Conservation (phyloP, 2,113 vertebrate species). For the Elephas maximus region DNA sequence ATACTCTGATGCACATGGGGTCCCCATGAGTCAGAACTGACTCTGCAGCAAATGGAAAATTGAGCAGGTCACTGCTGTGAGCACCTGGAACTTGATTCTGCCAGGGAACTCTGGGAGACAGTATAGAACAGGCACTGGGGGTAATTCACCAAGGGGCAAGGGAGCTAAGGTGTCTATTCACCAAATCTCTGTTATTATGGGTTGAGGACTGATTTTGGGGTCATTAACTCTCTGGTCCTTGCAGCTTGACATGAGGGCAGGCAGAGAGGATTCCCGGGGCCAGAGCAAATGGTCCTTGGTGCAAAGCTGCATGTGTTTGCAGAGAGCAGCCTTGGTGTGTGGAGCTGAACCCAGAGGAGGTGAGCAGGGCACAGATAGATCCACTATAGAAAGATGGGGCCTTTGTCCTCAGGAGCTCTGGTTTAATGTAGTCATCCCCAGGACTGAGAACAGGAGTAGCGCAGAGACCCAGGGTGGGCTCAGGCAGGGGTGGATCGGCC, state of each 20-base stretch:
- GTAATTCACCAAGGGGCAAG: not conserved
- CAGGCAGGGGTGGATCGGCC: not conserved
- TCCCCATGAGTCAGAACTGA: not conserved
- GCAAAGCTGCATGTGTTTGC: not conserved
- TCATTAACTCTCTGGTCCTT: not conserved
- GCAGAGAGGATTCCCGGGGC: not conserved
- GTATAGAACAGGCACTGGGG: not conserved
- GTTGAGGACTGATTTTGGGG: not conserved
- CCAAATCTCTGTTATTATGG: not conserved
- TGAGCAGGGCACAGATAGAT: rapidly evolving
- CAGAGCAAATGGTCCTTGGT: not conserved
- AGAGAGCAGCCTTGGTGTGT: not conserved
- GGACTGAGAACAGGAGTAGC: not conserved
- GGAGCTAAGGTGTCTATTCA: not conserved
- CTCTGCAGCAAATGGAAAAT: not conserved
- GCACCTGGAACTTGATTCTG: not conserved
- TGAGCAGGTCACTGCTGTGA: no score
- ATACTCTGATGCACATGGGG: no score
- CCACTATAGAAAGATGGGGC: not conserved
- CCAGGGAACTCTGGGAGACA: not conserved
- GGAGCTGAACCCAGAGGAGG: not conserved
- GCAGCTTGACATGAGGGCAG: not conserved
- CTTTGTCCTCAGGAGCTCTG: not conserved
- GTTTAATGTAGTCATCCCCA: not conserved
- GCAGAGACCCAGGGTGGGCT: not conserved